Base-by-base conservation (phyloP, 64 coral and sea anemone genomes). In the Exaiptasia diaphana region DNA sequence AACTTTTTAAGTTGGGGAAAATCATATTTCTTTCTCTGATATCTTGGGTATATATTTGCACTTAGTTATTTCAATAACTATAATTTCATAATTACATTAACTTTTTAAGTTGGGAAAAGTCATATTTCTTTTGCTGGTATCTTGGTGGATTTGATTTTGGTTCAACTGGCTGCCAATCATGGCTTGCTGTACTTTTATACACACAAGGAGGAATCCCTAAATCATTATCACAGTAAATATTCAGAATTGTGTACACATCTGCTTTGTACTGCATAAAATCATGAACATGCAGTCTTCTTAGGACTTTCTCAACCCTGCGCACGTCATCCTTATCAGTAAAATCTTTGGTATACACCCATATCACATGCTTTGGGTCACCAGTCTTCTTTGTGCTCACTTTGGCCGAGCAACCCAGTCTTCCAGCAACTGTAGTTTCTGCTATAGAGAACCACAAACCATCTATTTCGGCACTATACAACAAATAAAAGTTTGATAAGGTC, bases 271-370 rank as follows among this genome's bases (percentile, higher is more conserved):
- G 5, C 77, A 80, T 64, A 15, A 4, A 13, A 32, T 34, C 39
- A 46, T 8, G 41, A 32, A 80, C 48, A 20, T 58, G 55, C 15
- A 41, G 7, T 14, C 64, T 15, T 62, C 77, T 42, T 1, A 80
- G 58, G 8, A 14, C 41, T 65, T 80, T 32, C 36, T 80, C 77
- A 2, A 62, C 77, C 2, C 37, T 45, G 25, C 42, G 22, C 11
- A 80, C 77, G 21, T 80, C 53, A 8, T 80, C 58, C 34, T 80
- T 29, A 35, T 80, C 31, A 13, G 58, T 80, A 45, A 80, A 80
- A 20, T 80, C 77, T 34, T 80, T 43, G 15, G 77, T 80, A 41
- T 80, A 80, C 9, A 80, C 58, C 21, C 77, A 80, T 5, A 80
- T 80, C 23, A 80, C 77, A 32, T 80, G 56, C 12, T 10, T 57